These are phyloP conservation scores for Tylochromis polylepis DNA, from an alignment of 2,113 vertebrate genomes.

Conservation along the genomic window DNA sequence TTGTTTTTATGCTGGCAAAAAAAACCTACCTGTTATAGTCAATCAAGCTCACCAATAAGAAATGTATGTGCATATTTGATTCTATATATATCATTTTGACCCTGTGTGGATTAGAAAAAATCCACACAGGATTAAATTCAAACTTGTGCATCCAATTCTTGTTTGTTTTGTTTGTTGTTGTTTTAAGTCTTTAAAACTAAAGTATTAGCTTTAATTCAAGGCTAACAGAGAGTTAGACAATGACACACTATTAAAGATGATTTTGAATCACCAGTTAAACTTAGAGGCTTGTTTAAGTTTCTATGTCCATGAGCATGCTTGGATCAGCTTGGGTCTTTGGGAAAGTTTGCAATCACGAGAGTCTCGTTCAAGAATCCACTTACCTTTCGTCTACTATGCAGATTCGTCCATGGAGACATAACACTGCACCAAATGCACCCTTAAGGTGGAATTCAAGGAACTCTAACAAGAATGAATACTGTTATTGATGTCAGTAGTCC, in stretches of 20 bases:
- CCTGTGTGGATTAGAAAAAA: neutral
- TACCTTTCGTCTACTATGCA: neutral
- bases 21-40: neutral
- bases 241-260: neutral
- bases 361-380: neutral
- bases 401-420: neutral
- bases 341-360: neutral
- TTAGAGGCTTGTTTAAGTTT: neutral
- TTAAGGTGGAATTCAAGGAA: neutral
- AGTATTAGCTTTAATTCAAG: neutral
- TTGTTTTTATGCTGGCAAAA: neutral
- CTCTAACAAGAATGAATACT: neutral
- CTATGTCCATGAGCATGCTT: neutral
- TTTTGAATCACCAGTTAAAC: neutral
- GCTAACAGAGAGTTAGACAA: neutral
- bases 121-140: neutral
- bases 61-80: neutral
- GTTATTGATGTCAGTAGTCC: neutral
- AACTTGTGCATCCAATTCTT: neutral
- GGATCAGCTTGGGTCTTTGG: neutral
- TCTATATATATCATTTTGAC: neutral
- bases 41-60: neutral
- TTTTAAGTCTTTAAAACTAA: neutral
- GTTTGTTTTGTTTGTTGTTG: neutral
- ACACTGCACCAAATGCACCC: neutral